These are phyloP conservation scores for Grallaria varia DNA, from an alignment of 2,113 vertebrate species.

Conservation along the genomic window DNA sequence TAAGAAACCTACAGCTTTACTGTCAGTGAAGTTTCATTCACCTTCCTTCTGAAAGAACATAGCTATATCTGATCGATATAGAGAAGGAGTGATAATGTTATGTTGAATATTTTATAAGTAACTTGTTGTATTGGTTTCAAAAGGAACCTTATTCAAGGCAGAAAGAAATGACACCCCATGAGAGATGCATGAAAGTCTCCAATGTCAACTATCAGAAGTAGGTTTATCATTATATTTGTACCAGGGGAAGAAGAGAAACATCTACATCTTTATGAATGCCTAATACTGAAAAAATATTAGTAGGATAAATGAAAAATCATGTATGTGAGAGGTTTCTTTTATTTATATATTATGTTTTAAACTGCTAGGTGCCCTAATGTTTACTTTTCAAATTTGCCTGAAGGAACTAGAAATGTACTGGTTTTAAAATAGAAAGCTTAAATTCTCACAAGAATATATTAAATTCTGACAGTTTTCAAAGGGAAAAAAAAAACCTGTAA, in stretches of 20 bases:
- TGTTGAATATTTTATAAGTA: background rate
- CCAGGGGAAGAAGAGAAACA: background rate
- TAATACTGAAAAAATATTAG: background rate
- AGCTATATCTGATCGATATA: background rate
- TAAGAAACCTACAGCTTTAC: background rate
- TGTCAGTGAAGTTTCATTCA: background rate
- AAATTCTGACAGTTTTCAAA: background rate
- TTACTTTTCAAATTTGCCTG: background rate
- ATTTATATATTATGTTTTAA: background rate
- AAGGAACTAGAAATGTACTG: background rate
- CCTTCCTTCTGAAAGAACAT: background rate
- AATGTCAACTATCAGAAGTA: background rate
- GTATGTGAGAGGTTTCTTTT: background rate
- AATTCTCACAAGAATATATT: background rate
- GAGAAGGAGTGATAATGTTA: background rate
- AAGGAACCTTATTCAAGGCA: background rate
- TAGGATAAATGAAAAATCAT: background rate
- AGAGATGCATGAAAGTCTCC: background rate
- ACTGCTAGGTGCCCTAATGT: background rate
- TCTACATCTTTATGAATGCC: background rate
- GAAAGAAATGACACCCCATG: background rate
- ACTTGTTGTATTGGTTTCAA: background rate
- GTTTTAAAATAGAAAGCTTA: background rate
- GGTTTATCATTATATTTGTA: background rate
- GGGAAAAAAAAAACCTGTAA: no score